Base-by-base conservation (phyloP, 2,113 vertebrate species). In the Paracanthobrama guichenoti region DNA sequence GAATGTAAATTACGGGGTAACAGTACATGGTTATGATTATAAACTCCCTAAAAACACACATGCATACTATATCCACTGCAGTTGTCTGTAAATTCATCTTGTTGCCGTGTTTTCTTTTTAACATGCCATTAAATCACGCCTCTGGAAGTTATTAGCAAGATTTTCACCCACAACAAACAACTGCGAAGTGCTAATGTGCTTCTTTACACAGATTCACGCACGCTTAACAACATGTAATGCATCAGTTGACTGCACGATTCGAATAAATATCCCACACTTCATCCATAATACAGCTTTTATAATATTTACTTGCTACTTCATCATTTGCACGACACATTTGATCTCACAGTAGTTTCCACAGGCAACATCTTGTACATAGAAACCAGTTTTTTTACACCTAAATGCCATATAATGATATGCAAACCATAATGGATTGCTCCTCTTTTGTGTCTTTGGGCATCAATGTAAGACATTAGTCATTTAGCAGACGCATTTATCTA, bases 81-180 rank as follows among this genome's bases (percentile, higher is more conserved):
- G 71, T 13, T 11, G 6, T 44, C 76, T 59, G 76, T 24, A 78
- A 59, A 78, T 39, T n/a, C 50, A 24, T 20, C 24, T 4, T n/a
- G 28, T 39, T 1, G 5, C 55, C 4, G 2, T 18, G 22, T 42
- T 78, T 46, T 79, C 16, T 28, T 44, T 60, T 24, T 42, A 62
- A 24, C 42, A 83, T 48, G 16, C 10, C 24, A 66, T 75, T 62
- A 31, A 59, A 83, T 74, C 18, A 57, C 8, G 16, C 3, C 72
- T 76, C 72, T 75, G 82, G 44, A 35, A 76, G 28, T 53, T 66
- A 76, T 64, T 83, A 83, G 57, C 39, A 66, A 31, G 73, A 46
- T 39, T 64, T 76, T 18, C 59, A 1, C 12, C 46, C 28, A 20
- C 57, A 76, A 57, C 22, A 50, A 62, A 62, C 18, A 74, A 12